phyloP scores from a whole-genome alignment of 2,797 vertebrate species.

The Columba guinea region DNA sequence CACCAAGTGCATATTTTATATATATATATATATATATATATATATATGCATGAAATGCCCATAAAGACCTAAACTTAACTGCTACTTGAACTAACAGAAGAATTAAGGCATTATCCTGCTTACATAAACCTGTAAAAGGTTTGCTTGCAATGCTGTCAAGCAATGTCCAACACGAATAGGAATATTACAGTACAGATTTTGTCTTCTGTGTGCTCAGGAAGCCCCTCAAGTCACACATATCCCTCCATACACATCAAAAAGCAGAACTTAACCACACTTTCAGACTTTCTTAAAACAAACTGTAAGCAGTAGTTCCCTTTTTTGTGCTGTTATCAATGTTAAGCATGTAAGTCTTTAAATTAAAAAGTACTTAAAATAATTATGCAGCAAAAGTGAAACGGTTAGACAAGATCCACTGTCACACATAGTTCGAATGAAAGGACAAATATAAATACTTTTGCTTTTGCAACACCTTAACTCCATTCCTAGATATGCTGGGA shows the following conservation, averaged over 20 bases:
- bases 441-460: background rate
- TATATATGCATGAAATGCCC: background rate
- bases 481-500: background rate
- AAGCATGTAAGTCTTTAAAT: background rate
- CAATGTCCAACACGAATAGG: background rate
- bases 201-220: background rate
- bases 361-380: background rate
- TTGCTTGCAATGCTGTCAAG: background rate
- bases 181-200: background rate
- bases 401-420: background rate
- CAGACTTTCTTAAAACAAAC: background rate
- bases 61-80: background rate
- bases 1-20: background rate
- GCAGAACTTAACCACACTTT: background rate
- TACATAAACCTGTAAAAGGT: background rate
- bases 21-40: too few relatives aligned
- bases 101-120: background rate
- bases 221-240: background rate
- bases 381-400: background rate
- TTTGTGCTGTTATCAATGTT: background rate
- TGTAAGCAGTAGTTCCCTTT: background rate
- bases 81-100: background rate
- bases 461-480: background rate
- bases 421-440: background rate
- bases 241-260: background rate